A percentile compares a stretch with the other conserved stretches of the same genome.
Evolutionary conservation across 2,888 invertebrate species (phyloP).

Genomic region (Eupithecia dodoneata): DNA sequence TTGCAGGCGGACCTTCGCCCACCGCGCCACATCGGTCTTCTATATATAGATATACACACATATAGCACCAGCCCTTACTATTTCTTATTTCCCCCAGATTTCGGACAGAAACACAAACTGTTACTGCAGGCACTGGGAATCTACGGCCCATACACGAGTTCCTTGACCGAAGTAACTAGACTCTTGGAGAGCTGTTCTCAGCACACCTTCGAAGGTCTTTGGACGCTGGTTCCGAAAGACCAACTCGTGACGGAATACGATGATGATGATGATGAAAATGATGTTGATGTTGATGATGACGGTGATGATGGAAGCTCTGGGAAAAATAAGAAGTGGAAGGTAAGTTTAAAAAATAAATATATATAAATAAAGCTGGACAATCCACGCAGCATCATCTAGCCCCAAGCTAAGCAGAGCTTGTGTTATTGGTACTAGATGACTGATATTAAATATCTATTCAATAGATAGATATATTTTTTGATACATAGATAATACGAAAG

Average conservation of each 20-base stretch:
- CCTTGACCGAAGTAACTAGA: not conserved
- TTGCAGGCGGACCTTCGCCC: no score
- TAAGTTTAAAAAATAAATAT: not conserved
- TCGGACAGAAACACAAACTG: not conserved
- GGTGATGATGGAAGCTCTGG: not conserved
- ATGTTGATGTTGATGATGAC: not conserved
- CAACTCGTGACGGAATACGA: not conserved
- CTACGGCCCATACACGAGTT: not conserved
- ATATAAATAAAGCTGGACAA: no score
- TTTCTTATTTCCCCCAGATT: not conserved
- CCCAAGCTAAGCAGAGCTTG: no score
- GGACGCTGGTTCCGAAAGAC: not conserved
- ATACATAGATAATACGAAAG: no score
- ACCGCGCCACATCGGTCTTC: no score
- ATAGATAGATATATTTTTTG: no score
- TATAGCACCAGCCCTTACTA: no score
- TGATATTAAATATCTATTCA: no score
- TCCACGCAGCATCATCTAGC: no score
- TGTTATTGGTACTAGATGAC: no score
- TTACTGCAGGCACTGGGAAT: not conserved
- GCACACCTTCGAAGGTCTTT: not conserved
- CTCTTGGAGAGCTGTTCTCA: not conserved
- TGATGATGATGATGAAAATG: not conserved
- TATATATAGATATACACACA: no score
- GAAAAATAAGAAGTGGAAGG: not conserved